Percentiles rank a stretch among this genome's conserved stretches.
These are phyloP conservation scores for Nyctibius grandis DNA, from an alignment of 2,797 vertebrate species.

Conservation along the genomic window DNA sequence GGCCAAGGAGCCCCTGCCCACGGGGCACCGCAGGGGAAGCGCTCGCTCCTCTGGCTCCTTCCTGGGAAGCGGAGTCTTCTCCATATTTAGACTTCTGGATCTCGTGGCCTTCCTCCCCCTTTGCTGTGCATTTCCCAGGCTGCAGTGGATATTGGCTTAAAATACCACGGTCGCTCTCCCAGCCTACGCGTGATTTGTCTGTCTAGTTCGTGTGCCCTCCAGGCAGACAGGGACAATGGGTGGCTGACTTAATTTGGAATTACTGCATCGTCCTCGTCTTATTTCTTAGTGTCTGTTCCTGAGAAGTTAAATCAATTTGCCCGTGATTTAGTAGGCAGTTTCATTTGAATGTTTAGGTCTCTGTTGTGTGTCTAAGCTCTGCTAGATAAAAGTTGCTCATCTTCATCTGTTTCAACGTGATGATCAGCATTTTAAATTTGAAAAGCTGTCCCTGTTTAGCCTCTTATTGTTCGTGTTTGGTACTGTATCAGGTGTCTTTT, in stretches of 20 bases:
- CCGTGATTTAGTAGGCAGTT: not conserved
- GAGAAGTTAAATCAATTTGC: not conserved
- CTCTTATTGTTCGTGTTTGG: not conserved
- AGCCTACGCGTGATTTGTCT: not conserved
- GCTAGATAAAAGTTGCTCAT: not conserved
- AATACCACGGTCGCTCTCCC: not conserved
- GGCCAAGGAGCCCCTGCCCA: not conserved
- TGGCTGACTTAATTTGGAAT: not conserved
- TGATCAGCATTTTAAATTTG: not conserved
- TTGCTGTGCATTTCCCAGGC: not conserved
- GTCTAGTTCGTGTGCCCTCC: not conserved
- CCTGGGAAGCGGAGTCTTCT: not conserved
- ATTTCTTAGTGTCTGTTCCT: not conserved
- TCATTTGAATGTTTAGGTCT: not conserved
- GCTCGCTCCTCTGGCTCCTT: not conserved
- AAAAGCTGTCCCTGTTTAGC: not conserved
- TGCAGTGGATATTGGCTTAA: not conserved
- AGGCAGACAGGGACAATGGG: not conserved
- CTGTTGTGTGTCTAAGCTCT: not conserved
- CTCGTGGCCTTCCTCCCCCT: not conserved
- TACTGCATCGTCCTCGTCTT: not conserved
- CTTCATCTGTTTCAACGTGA: not conserved
- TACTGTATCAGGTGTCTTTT: not conserved
- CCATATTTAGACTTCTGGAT: not conserved
- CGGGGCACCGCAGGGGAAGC: rapidly evolving